phyloP scores from a whole-genome alignment of 2,888 invertebrate species.

The Aphidius colemani region DNA sequence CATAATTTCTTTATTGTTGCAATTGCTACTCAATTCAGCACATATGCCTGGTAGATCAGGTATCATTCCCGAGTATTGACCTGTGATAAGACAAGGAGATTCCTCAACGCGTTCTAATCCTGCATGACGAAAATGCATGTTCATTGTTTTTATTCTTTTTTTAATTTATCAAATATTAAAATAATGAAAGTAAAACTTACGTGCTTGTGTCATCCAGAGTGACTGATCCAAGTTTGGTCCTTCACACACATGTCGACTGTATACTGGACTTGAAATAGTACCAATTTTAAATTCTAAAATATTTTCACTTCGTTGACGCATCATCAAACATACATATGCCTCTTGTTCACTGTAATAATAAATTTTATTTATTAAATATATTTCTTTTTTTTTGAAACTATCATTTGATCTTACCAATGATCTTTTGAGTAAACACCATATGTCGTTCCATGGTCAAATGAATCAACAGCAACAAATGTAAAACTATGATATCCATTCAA shows the following conservation, averaged over 20 bases:
- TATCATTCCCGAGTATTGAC: conserved; percentile 69
- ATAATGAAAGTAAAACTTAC: conserved; percentile 57
- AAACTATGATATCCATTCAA: conserved; percentile 60
- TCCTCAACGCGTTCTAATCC: conserved; percentile 59
- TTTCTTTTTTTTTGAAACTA: conserved; percentile 16
- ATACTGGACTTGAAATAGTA: conserved; percentile 51
- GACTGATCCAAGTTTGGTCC: conserved; percentile 63
- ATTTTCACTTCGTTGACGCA: conserved; percentile 66
- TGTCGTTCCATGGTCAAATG: conserved; percentile 56
- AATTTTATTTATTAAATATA: conserved; percentile 9
- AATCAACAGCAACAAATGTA: conserved; percentile 59
- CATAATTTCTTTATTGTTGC: conserved; percentile 69
- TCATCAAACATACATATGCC: conserved; percentile 65
- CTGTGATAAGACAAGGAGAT: conserved; percentile 69
- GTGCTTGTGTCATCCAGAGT: conserved; percentile 68
- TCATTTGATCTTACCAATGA: conserved; percentile 57
- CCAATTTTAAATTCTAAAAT: conserved; percentile 66
- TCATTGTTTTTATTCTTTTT: conserved; percentile 21
- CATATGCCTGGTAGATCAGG: conserved; percentile 67
- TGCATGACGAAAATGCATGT: conserved; percentile 35
- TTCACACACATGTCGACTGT: conserved; percentile 59
- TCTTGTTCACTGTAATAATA: conserved; percentile 64
- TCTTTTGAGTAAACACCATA: conserved; percentile 61
- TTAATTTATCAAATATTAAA: neutral
- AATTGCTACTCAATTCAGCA: conserved; percentile 70